Conservation (phyloP, 1,140 invertebrate species). For the Drosophila nasuta region DNA sequence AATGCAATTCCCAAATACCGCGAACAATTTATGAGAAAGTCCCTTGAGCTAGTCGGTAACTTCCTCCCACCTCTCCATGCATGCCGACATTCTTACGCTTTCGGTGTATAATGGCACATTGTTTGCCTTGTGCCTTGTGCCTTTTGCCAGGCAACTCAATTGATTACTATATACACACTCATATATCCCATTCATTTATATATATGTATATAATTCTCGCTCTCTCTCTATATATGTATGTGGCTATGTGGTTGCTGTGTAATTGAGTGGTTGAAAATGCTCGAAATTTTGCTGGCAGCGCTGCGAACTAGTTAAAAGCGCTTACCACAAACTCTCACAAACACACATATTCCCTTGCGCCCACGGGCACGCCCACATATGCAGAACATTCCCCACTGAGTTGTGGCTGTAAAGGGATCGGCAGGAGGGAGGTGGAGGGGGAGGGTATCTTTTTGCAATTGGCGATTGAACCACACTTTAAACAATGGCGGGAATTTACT, state of each 20-base stretch:
- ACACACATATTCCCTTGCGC: conserved; percentile 4
- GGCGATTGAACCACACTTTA: conserved; percentile 58
- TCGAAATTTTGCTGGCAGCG: conserved; percentile 49
- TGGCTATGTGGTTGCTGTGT: conserved; percentile 47
- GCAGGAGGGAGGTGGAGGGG: too few relatives aligned
- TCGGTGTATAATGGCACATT: conserved; percentile 50
- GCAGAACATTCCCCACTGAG: conserved; percentile 2
- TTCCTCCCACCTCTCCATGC: neutral
- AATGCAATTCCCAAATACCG: conserved; percentile 75
- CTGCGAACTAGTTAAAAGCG: conserved; percentile 68
- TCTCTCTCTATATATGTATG: conserved; percentile 15
- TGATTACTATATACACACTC: conserved; percentile 47
- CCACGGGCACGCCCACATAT: conserved; percentile 8
- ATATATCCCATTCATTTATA: neutral
- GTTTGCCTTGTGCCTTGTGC: conserved; percentile 65
- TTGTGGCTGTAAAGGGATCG: neutral
- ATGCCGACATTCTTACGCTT: neutral
- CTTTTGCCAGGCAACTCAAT: conserved; percentile 70
- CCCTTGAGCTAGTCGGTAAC: neutral
- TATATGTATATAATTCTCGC: conserved; percentile 23
- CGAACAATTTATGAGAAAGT: conserved; percentile 65
- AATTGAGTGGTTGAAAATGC: conserved; percentile 75
- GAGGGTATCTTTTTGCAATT: neutral
- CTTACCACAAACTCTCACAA: conserved; percentile 42
- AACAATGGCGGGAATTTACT: conserved; percentile 77